These are phyloP conservation scores for Xestia c-nigrum DNA, from an alignment of 2,888 invertebrate genomes.

Conservation along the genomic window DNA sequence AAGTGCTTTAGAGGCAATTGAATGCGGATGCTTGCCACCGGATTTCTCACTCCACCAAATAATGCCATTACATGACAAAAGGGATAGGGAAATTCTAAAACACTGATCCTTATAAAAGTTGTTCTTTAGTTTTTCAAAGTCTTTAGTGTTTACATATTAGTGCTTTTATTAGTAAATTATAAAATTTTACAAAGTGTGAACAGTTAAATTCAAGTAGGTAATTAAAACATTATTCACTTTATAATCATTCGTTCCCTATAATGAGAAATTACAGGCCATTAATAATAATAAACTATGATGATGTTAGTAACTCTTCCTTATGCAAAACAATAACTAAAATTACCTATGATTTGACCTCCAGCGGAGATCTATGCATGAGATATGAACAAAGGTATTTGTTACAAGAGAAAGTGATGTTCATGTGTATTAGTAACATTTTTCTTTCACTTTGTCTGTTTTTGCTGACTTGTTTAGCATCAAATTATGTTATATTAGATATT, in stretches of 20 bases:
- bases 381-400: constrained; percentile 16
- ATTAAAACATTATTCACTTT: constrained; percentile 19
- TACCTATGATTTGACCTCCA: constrained; percentile 49
- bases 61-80: neutral
- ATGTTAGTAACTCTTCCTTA: constrained; percentile 1
- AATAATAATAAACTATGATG: constrained; percentile 24
- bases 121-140: neutral
- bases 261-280: constrained; percentile 4
- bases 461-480: neutral
- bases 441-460: neutral
- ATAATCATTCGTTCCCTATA: constrained; percentile 25
- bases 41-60: neutral
- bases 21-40: neutral
- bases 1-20: neutral
- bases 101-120: neutral
- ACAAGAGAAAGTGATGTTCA: constrained; percentile 31
- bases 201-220: neutral
- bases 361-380: constrained; percentile 21
- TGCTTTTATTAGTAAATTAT: neutral
- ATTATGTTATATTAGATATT: neutral
- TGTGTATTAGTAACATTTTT: constrained; percentile 5
- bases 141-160: neutral
- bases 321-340: constrained; percentile 33
- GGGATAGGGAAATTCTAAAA: neutral
- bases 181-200: neutral